Conservation (phyloP, 92 coral and sea anemone species). For the Epizoanthus stellaris region DNA sequence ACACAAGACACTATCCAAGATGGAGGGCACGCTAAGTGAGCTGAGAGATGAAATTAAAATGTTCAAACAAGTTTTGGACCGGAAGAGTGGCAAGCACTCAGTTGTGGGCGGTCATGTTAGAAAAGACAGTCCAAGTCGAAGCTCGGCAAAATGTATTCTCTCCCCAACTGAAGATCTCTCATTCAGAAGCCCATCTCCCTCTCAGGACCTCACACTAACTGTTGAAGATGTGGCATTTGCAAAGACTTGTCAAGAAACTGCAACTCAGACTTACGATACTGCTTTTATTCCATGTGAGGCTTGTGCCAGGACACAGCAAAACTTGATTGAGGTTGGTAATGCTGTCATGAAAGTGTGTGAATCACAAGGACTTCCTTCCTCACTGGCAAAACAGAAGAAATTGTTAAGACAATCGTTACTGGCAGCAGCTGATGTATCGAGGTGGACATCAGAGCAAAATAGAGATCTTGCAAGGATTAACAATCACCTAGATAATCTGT, state of each 20-base stretch:
- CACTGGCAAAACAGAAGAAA: conserved; percentile 94
- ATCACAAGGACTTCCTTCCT: conserved; percentile 96
- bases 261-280: conserved; percentile 96
- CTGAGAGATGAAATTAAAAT: conserved; percentile 85
- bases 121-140: conserved; percentile 60
- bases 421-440: conserved; percentile 98
- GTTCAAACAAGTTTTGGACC: conserved; percentile 71
- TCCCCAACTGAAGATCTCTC: conserved; percentile 74
- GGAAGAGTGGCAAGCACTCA: conserved; percentile 67
- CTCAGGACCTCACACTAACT: conserved; percentile 78
- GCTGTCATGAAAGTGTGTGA: conserved; percentile 95
- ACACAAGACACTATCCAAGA: conserved; percentile 71
- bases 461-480: conserved; percentile 93
- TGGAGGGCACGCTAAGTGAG: conserved; percentile 86
- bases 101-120: conserved; percentile 66
- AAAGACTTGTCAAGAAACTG: conserved; percentile 73
- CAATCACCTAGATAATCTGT: conserved; percentile 89
- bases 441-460: conserved; percentile 96
- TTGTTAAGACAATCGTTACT: conserved; percentile 87
- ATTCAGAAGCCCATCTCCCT: conserved; percentile 72
- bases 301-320: conserved; percentile 93
- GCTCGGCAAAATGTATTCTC: conserved; percentile 87
- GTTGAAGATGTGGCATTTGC: conserved; percentile 87
- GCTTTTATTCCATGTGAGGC: conserved; percentile 98
- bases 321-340: conserved; percentile 90